Conservation (phyloP, 2,888 invertebrate species). For the Aspidiotus rigidus region DNA sequence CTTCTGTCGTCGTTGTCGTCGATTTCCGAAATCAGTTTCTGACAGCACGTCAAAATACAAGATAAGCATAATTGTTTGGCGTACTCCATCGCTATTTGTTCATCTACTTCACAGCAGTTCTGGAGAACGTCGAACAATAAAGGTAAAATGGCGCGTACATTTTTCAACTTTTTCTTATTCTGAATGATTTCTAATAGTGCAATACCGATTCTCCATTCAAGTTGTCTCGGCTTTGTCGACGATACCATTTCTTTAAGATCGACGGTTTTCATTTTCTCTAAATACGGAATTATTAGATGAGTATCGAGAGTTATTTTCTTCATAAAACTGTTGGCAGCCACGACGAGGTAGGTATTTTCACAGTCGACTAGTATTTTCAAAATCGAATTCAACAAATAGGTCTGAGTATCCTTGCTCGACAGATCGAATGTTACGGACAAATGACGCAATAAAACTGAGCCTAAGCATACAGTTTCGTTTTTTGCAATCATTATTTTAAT, state of each 20-base stretch:
- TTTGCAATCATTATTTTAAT: constrained; percentile 9
- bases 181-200: constrained; percentile 75
- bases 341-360: constrained; percentile 33
- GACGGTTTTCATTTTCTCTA: constrained; percentile 32
- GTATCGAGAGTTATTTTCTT: constrained; percentile 36
- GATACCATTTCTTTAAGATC: background rate
- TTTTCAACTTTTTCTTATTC: constrained; percentile 66
- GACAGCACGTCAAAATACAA: constrained; percentile 61
- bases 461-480: background rate
- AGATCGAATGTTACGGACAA: constrained; percentile 45
- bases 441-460: constrained; percentile 43
- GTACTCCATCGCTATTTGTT: constrained; percentile 74
- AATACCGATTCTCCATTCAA: constrained; percentile 69
- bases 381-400: constrained; percentile 32
- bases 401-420: constrained; percentile 33
- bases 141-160: constrained; percentile 59
- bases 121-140: constrained; percentile 67
- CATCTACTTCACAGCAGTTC: constrained; percentile 69
- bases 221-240: constrained; percentile 45
- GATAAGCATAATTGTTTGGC: constrained; percentile 77
- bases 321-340: constrained; percentile 35
- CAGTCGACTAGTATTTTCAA: constrained; percentile 31
- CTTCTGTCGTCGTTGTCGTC: constrained; percentile 45
- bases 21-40: constrained; percentile 47
- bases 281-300: constrained; percentile 33